phyloP scores from a whole-genome alignment of 2,113 vertebrate genomes.

The Aplodontia rufa region DNA sequence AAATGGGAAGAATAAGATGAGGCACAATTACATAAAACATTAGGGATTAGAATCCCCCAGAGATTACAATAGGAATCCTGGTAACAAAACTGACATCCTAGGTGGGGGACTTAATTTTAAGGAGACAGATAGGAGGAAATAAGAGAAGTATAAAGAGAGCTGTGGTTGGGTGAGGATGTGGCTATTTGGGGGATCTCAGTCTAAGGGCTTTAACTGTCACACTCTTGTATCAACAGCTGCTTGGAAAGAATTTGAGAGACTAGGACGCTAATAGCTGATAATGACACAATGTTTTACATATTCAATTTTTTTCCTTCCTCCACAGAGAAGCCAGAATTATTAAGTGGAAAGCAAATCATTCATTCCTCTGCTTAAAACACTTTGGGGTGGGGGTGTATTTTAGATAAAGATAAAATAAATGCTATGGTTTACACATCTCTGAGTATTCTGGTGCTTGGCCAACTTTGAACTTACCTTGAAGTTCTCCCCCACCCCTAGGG shows the following conservation, averaged over 20 bases:
- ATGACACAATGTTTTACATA: conserved; percentile 1
- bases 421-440: not conserved
- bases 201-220: not conserved
- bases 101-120: not conserved
- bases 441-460: not conserved
- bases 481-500: not conserved
- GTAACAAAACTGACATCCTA: not conserved
- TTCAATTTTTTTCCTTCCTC: conserved; percentile 2
- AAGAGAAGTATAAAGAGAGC: not conserved
- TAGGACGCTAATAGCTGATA: not conserved
- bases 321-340: not conserved
- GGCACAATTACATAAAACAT: not conserved
- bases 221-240: conserved; percentile 16
- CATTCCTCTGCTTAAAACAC: not conserved
- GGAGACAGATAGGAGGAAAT: not conserved
- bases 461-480: not conserved
- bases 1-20: not conserved
- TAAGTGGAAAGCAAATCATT: conserved; percentile 3
- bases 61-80: not conserved
- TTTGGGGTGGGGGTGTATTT: not conserved
- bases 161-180: not conserved
- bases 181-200: not conserved
- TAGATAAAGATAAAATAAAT: not conserved
- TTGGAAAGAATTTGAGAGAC: conserved; percentile 13
- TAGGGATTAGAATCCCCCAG: not conserved